Conservation (phyloP, 1,140 invertebrate genomes). For the Drosophila insularis region DNA sequence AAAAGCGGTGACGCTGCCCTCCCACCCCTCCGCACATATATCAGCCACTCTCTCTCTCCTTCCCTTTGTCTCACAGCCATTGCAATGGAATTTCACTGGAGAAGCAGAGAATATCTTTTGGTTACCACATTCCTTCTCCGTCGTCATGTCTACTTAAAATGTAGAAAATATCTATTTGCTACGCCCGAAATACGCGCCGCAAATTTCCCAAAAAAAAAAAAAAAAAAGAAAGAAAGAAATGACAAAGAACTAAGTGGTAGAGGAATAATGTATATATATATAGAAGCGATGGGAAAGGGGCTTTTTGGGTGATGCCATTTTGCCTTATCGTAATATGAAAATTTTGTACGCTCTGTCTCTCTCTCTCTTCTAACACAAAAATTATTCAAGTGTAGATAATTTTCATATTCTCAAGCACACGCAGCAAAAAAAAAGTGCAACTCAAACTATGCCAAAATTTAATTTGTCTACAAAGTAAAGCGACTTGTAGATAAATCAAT, state of each 20-base stretch:
- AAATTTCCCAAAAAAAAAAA: constrained; percentile 35
- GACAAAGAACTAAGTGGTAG: constrained; percentile 17
- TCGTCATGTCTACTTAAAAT: constrained; percentile 72
- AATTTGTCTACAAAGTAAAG: constrained; percentile 78
- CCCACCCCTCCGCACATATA: neutral
- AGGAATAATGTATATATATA: too few species aligned
- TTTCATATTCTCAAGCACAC: constrained; percentile 39
- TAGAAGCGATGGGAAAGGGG: neutral
- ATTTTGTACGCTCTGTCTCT: constrained; percentile 47
- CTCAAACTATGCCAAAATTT: constrained; percentile 62
- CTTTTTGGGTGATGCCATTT: constrained; percentile 32
- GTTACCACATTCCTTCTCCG: constrained; percentile 64
- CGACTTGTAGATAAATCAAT: constrained; percentile 75
- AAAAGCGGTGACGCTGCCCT: constrained; percentile 19
- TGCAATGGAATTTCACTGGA: constrained; percentile 67
- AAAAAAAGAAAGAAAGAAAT: constrained; percentile 12
- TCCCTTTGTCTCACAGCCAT: neutral
- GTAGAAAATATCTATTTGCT: constrained; percentile 79
- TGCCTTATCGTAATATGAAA: constrained; percentile 75
- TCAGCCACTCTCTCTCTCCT: constrained; percentile 20
- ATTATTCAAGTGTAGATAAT: constrained; percentile 79
- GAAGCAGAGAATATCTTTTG: constrained; percentile 68
- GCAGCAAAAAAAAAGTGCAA: constrained; percentile 31
- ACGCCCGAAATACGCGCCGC: constrained; percentile 62
- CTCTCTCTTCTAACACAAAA: constrained; percentile 35